phyloP scores from a whole-genome alignment of 30 jellyfish, hydroid and myxozoan species.

The Aurelia sp. region DNA sequence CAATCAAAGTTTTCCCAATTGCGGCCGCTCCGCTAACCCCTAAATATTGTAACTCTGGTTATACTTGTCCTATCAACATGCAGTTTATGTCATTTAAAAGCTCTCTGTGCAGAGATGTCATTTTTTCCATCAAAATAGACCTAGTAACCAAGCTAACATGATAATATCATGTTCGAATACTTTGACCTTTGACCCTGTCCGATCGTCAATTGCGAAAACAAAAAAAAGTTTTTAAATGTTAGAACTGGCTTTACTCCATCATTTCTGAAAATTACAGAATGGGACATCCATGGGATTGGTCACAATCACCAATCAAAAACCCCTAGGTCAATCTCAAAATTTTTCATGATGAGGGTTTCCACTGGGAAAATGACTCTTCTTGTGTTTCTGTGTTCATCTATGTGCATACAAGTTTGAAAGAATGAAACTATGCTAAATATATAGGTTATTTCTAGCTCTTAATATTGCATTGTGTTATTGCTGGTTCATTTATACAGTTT shows the following conservation, averaged over 20 bases:
- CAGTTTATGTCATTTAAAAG: conserved; percentile 4
- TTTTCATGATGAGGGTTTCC: neutral
- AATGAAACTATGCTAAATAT: neutral
- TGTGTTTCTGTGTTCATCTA: neutral
- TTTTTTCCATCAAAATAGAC: conserved; percentile 17
- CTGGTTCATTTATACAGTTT: neutral
- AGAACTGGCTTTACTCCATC: conserved; percentile 6
- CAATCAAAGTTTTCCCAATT: neutral
- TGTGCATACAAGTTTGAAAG: neutral
- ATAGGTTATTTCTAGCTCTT: neutral
- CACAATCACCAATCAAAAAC: conserved; percentile 10
- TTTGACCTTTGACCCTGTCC: conserved; percentile 49
- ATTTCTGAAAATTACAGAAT: conserved; percentile 20
- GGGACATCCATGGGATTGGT: conserved; percentile 40
- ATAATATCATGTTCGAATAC: neutral
- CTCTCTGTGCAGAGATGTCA: conserved; percentile 4
- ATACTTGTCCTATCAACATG: conserved; percentile 17
- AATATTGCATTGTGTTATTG: neutral
- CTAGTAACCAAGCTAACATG: conserved; percentile 1
- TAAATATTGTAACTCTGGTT: conserved; percentile 11
- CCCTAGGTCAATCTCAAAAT: conserved; percentile 5
- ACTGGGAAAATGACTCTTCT: neutral
- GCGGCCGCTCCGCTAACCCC: conserved; percentile 27
- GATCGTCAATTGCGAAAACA: neutral
- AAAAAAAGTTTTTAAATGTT: neutral